phyloP scores from a whole-genome alignment of 1,140 invertebrate species.

The Calycopis cecrops region DNA sequence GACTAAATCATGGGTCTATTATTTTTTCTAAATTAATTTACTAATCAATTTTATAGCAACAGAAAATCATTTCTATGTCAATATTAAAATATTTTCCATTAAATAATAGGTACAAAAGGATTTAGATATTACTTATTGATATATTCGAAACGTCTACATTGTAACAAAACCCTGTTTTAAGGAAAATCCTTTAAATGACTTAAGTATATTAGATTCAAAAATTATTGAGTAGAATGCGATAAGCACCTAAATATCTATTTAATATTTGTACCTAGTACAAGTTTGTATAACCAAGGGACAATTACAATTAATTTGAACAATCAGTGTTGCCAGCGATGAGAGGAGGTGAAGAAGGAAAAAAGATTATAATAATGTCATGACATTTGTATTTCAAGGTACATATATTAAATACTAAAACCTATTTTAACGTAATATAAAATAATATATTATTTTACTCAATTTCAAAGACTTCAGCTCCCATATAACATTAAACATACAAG shows the following conservation, averaged over 20 bases:
- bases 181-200: slow-evolving; percentile 10
- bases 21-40: no score
- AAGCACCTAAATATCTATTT: slow-evolving; percentile 18
- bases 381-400: slow-evolving; percentile 3
- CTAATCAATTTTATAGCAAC: no score
- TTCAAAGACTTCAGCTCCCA: neutral
- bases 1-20: no score
- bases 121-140: neutral
- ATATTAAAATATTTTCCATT: no score
- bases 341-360: slow-evolving; percentile 2
- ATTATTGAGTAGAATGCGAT: slow-evolving; percentile 13
- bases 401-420: slow-evolving; percentile 8
- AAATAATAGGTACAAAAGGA: no score
- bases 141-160: slow-evolving; percentile 12
- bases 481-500: slow-evolving; percentile 6
- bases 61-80: no score
- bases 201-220: slow-evolving; percentile 6
- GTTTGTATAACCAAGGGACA: neutral
- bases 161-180: slow-evolving; percentile 15
- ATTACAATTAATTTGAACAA: slow-evolving; percentile 1
- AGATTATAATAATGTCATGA: slow-evolving; percentile 9
- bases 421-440: slow-evolving; percentile 7
- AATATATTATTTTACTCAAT: slow-evolving; percentile 9
- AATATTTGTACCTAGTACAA: slow-evolving; percentile 8
- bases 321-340: neutral